Base-by-base conservation (phyloP, 2,888 invertebrate genomes). In the Metallyticus violacea region DNA sequence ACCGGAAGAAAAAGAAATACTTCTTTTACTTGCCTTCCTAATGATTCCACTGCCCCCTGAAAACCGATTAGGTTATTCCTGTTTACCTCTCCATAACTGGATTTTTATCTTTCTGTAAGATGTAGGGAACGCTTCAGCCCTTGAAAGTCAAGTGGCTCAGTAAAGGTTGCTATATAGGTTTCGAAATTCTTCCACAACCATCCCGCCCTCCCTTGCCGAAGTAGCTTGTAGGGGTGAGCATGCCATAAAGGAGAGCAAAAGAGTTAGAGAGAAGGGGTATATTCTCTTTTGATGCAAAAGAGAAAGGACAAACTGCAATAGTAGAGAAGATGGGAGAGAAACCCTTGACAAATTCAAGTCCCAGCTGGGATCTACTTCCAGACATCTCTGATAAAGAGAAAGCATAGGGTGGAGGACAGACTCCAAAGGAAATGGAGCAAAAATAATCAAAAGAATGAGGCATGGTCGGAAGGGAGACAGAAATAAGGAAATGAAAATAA, bases 341-440 rank as follows among this genome's bases (percentile, higher is more conserved):
- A 28, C 26, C 78, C n/a, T 78, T 78, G 78, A 78, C 78, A 78
- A 78, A 78, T 78, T 26, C 78, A 22, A n/a, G 78, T 79, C 79
- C 79, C 79, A 79, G 79, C 79, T 79, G 79, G 79, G 26, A 79
- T 26, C 40, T 62, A 62, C 15, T 62, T 62, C 15, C 40, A 62
- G 40, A 62, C 40, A 62, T 62, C 27, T 79, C 28, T 27, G 79
- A 79, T 79, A 79, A 79, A 79, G 79, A 25, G 25, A 78, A 22
- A 78, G n/a, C n/a, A n/a, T n/a, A n/a, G n/a, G 22, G 78, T 22
- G 25, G 22, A 28, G 79, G 79, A 22, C 79, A 28, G 79, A 79
- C 79, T 79, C 79, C 9, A 79, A 79, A 79, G 28, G 79, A 79
- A 79, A 79, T 79, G 79, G 79, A 79, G 79, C 79, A 28, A 79